Percentiles rank a stretch among this genome's conserved stretches.
phyloP scores from a whole-genome alignment of 1,140 invertebrate genomes.

The Trigoniulus corallinus region DNA sequence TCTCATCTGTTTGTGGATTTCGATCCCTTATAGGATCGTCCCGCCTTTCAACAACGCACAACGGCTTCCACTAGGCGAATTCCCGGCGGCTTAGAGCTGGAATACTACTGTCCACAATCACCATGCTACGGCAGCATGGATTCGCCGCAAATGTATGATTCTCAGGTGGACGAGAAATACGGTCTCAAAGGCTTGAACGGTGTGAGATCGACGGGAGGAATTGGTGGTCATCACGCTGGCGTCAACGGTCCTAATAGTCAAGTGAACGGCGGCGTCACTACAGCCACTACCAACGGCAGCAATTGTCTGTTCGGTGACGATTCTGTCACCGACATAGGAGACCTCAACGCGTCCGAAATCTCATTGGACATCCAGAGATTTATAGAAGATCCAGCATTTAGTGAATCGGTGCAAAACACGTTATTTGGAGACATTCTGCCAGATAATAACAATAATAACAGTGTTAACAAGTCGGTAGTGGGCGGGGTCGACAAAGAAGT shows the following conservation, averaged over 20 bases:
- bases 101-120: slow-evolving; percentile 7
- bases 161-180: slow-evolving; percentile 3
- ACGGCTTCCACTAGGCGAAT: too few relatives aligned
- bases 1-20: too few relatives aligned
- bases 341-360: slow-evolving; percentile 74
- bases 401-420: slow-evolving; percentile 47
- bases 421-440: slow-evolving; percentile 58
- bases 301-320: slow-evolving; percentile 14
- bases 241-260: slow-evolving; percentile 17
- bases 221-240: slow-evolving; percentile 2
- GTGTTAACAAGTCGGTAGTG: too few relatives aligned
- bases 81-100: too few relatives aligned
- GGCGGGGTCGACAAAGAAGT: slow-evolving; percentile 19
- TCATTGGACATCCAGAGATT: slow-evolving; percentile 58
- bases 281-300: background rate
- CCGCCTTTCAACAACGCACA: too few relatives aligned
- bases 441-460: too few relatives aligned
- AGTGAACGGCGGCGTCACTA: slow-evolving; percentile 20
- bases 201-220: background rate
- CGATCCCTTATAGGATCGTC: too few relatives aligned
- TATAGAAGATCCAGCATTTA: slow-evolving; percentile 67
- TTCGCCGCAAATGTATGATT: slow-evolving; percentile 23
- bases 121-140: slow-evolving; percentile 20
- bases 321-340: slow-evolving; percentile 45
- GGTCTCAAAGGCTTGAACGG: background rate